Evolutionary conservation across 2,797 vertebrate genomes (phyloP).

Genomic region (Gambelia wislizenii): DNA sequence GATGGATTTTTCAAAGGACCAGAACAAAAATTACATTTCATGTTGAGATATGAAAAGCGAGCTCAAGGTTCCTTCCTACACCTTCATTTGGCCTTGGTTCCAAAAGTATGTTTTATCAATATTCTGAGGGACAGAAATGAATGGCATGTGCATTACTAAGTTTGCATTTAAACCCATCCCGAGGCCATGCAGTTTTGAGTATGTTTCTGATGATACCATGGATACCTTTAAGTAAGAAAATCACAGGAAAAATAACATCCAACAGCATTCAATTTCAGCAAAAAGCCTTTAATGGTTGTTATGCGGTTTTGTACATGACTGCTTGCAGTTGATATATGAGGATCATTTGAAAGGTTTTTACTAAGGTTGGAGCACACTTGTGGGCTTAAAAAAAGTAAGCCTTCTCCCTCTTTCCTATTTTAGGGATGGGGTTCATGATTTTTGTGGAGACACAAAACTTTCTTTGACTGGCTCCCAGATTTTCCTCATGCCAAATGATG

Average conservation of each 20-base stretch:
- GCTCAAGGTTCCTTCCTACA: slow-evolving; percentile 29
- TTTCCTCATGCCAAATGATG: too few relatives aligned
- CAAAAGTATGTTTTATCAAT: slow-evolving; percentile 58
- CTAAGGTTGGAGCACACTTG: not conserved
- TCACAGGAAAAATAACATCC: slow-evolving; percentile 49
- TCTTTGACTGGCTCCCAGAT: not conserved
- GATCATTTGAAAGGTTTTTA: not conserved
- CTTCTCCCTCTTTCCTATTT: not conserved
- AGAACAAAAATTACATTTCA: slow-evolving; percentile 65
- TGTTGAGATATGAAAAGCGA: slow-evolving; percentile 58
- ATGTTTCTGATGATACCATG: slow-evolving; percentile 50
- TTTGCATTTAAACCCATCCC: not conserved
- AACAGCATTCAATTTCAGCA: slow-evolving; percentile 42
- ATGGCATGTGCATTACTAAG: slow-evolving; percentile 46
- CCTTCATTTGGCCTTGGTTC: slow-evolving; percentile 32
- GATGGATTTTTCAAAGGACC: slow-evolving; percentile 51
- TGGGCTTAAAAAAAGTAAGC: too few relatives aligned
- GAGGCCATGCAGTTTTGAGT: not conserved
- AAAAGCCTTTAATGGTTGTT: slow-evolving; percentile 27
- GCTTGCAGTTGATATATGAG: not conserved
- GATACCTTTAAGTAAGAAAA: slow-evolving; percentile 68
- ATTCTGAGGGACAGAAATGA: slow-evolving; percentile 39
- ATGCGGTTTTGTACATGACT: not conserved
- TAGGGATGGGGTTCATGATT: not conserved
- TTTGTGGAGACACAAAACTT: not conserved